Base-by-base conservation (phyloP, 2,797 vertebrate species). In the Tamandua tetradactyla region DNA sequence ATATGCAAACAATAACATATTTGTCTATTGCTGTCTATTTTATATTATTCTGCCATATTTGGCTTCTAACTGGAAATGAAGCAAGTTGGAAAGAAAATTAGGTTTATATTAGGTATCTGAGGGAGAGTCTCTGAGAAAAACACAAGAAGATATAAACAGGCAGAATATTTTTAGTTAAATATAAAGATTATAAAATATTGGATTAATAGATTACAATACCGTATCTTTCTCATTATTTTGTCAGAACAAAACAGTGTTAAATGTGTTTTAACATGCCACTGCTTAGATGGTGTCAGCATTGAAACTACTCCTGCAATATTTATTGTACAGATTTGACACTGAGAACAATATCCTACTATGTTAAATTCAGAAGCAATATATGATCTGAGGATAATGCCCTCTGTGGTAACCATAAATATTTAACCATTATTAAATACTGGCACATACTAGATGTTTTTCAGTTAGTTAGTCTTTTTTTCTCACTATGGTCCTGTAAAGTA, bases 131-230 rank as follows among this genome's bases (percentile, higher is more conserved):
- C 71, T 66, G 14, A 76, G 47, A 42, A 93, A 2, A 85, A 15
- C 25, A 69, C 7, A 86, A 85, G n/a, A 79, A 59, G 42, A 55
- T 82, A 75, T 72, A 87, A 25, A 35, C 23, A 80, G 37, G 8
- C 47, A 81, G 69, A 79, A 3, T 71, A 69, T 22, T 72, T 89
- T 93, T 90, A 95, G 91, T 95, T 91, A 96, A 92, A 82, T n/a
- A 90, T 64, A 84, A 94, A 80, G 69, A 37, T 15, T 92, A 76
- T 87, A 42, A 87, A 93, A 88, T 95, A 84, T 81, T 80, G 11
- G 44, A 49, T 87, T 90, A 92, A 79, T 55, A 94, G 69, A 76
- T 92, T 86, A 94, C 23, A 12, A 12, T 49, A 17, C 87, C 47
- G 64, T 80, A 61, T 71, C 17, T 78, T 94, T 85, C 78, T 95